Evolutionary conservation across 92 coral and sea anemone species (phyloP).

Genomic region (Zoanthus sociatus): DNA sequence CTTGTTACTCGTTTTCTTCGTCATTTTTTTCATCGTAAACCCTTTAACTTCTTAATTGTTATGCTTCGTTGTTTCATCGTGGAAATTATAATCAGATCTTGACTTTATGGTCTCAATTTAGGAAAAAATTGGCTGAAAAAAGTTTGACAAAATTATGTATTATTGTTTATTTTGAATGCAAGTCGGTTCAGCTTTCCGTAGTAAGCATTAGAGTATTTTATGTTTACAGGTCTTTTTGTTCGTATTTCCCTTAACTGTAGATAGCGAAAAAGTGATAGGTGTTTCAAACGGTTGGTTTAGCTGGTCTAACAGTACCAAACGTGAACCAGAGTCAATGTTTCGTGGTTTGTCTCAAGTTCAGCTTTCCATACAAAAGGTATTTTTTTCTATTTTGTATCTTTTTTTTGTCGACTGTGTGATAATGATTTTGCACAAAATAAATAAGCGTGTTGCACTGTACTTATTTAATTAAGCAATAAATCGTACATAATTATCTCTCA

Average conservation of each 20-base stretch:
- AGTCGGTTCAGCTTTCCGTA: neutral
- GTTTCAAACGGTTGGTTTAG: slow-evolving; percentile 26
- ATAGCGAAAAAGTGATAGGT: neutral
- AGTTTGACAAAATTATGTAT: too few species aligned
- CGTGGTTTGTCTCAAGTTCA: slow-evolving; percentile 23
- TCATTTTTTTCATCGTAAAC: too few species aligned
- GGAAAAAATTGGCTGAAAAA: too few species aligned
- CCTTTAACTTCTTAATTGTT: neutral
- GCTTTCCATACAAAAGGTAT: slow-evolving; percentile 20
- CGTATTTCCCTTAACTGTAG: neutral
- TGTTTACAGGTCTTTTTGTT: neutral
- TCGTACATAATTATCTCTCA: too few species aligned
- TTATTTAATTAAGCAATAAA: too few species aligned
- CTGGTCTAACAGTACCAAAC: neutral
- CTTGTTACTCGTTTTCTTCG: neutral
- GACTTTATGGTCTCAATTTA: too few species aligned
- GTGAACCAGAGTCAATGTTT: neutral
- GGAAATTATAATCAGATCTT: too few species aligned
- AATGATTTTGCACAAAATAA: neutral
- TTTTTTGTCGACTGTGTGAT: neutral
- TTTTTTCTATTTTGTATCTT: neutral
- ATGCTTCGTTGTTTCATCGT: neutral
- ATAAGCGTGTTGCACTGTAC: too few species aligned
- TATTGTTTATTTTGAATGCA: too few species aligned
- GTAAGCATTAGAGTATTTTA: too few species aligned